phyloP scores from a whole-genome alignment of 2,888 invertebrate genomes.

The Chrysotoxum bicinctum region DNA sequence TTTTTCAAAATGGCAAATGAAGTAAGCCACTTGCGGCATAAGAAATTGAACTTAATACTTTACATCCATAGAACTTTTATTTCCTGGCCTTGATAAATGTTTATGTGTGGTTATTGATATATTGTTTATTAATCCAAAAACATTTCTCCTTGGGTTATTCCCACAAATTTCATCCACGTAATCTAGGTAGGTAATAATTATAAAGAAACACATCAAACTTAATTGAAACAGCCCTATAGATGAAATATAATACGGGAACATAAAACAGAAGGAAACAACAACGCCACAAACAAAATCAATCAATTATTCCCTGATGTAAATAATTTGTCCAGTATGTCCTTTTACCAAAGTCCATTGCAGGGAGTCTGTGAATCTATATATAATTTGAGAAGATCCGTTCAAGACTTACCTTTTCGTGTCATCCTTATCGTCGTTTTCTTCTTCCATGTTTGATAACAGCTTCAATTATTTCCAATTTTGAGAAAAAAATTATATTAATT shows the following conservation, averaged over 20 bases:
- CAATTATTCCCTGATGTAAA: slow-evolving; percentile 43
- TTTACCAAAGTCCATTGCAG: background rate
- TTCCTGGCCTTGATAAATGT: too few species aligned
- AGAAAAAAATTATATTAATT: slow-evolving; percentile 18
- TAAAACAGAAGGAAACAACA: background rate
- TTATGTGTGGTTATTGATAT: background rate
- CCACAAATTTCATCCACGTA: background rate
- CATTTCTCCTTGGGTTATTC: background rate
- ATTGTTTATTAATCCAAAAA: background rate
- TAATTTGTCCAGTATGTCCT: slow-evolving; percentile 15
- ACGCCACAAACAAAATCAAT: slow-evolving; percentile 29
- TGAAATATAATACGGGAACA: slow-evolving; percentile 55
- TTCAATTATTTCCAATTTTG: slow-evolving; percentile 74
- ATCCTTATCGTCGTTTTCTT: slow-evolving; percentile 92
- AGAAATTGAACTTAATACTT: too few species aligned
- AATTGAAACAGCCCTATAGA: slow-evolving; percentile 62
- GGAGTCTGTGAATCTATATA: background rate
- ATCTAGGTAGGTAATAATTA: slow-evolving; percentile 26
- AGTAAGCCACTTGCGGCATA: too few species aligned
- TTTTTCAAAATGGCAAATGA: too few species aligned
- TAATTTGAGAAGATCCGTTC: background rate
- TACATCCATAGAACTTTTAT: too few species aligned
- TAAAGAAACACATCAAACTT: slow-evolving; percentile 25
- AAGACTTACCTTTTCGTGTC: slow-evolving; percentile 89
- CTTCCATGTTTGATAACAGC: slow-evolving; percentile 84